phyloP scores from a whole-genome alignment of 1,140 invertebrate species.

The Drosophila equinoxialis region DNA sequence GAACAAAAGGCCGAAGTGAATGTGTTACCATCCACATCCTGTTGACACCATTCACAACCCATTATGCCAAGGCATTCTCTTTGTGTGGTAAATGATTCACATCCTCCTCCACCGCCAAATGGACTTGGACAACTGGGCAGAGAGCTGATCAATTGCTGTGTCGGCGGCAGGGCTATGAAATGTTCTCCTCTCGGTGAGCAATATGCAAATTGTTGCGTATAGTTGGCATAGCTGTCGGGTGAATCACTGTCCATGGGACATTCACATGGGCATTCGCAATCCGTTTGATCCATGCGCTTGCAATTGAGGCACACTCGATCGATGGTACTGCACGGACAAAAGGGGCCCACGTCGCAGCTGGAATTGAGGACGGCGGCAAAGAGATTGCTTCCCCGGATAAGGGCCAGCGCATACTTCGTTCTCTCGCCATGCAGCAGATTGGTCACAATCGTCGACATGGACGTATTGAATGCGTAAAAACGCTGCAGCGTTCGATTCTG shows the following conservation, averaged over 20 bases:
- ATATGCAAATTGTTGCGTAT: constrained; percentile 73
- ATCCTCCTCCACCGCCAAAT: constrained; percentile 86
- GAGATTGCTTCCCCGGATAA: constrained; percentile 92
- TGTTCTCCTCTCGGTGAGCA: constrained; percentile 76
- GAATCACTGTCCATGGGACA: constrained; percentile 86
- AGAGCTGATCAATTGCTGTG: constrained; percentile 43
- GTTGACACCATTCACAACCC: constrained; percentile 95
- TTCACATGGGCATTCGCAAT: constrained; percentile 98
- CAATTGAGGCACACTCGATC: constrained; percentile 96
- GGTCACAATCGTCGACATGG: constrained; percentile 88
- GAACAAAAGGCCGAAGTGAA: constrained; percentile 91
- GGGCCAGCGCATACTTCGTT: constrained; percentile 93
- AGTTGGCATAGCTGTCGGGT: constrained; percentile 60
- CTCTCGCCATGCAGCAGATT: constrained; percentile 95
- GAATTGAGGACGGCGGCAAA: constrained; percentile 95
- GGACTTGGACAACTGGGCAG: constrained; percentile 84
- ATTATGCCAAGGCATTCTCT: constrained; percentile 92
- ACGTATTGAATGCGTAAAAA: constrained; percentile 93
- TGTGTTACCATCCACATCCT: constrained; percentile 89
- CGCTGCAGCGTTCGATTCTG: constrained; percentile 90
- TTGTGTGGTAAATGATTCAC: constrained; percentile 89
- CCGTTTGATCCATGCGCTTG: constrained; percentile 96
- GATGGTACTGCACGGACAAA: constrained; percentile 96
- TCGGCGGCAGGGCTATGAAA: constrained; percentile 69
- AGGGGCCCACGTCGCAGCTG: constrained; percentile 89